Evolutionary conservation across 1,140 invertebrate genomes (phyloP).

Genomic region (Philaenus spumarius): DNA sequence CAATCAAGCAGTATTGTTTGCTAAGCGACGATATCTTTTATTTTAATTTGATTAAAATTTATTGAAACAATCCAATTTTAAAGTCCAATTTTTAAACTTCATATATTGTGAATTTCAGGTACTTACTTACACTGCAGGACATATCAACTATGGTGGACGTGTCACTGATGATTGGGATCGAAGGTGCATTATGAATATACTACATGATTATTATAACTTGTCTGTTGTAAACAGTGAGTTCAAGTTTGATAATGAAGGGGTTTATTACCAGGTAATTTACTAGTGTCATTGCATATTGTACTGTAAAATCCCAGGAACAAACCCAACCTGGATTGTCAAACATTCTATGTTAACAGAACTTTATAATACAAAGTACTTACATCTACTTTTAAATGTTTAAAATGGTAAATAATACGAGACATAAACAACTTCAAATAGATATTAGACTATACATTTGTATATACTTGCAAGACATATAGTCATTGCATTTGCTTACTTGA

Average conservation of each 20-base stretch:
- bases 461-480: no score
- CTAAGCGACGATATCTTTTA: not conserved
- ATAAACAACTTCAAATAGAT: no score
- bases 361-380: no score
- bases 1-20: no score
- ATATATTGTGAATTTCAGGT: no score
- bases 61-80: not conserved
- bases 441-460: no score
- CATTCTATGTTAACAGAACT: not conserved
- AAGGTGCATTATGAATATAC: conserved; percentile 61
- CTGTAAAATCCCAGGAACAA: not conserved
- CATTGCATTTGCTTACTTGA: no score
- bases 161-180: conserved; percentile 83
- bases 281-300: no score
- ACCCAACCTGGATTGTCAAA: not conserved
- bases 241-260: conserved; percentile 52
- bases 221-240: conserved; percentile 48
- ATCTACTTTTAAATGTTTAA: no score
- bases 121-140: conserved; percentile 59
- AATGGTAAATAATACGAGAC: no score
- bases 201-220: conserved; percentile 61
- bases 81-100: no score
- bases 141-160: conserved; percentile 81
- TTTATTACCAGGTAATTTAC: conserved; percentile 57
- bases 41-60: not conserved